These are phyloP conservation scores for Microcebus jonahi DNA, from an alignment of 2,113 vertebrate species.

Conservation along the genomic window DNA sequence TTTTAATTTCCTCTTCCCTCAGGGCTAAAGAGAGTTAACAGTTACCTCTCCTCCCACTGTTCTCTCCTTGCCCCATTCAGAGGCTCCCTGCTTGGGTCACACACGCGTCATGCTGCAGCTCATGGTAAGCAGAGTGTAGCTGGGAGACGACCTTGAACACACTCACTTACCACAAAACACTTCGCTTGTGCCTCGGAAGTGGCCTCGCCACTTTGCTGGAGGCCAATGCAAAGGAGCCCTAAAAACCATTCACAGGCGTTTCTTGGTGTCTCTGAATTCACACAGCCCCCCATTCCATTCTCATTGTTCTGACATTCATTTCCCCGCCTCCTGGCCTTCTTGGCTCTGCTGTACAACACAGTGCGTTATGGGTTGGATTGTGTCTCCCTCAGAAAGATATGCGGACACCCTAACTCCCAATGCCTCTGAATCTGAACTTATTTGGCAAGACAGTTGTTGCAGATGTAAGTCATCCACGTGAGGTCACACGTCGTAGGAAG, in stretches of 20 bases:
- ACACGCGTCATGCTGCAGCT: accelerated
- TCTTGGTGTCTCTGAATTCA: neutral
- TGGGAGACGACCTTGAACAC: neutral
- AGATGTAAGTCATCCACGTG: neutral
- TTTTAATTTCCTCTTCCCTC: neutral
- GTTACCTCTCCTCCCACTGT: neutral
- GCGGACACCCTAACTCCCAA: neutral
- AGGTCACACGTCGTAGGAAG: neutral
- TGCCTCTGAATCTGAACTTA: neutral
- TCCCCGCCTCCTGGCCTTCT: neutral
- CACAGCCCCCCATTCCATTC: accelerated
- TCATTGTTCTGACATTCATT: neutral
- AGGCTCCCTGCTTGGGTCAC: neutral
- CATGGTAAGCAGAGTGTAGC: neutral
- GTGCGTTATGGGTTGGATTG: neutral
- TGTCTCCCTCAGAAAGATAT: no score
- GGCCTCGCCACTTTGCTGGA: neutral
- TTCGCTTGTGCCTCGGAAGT: neutral
- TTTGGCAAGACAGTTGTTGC: neutral
- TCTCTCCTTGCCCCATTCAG: accelerated
- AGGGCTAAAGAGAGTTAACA: neutral
- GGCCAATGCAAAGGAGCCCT: neutral
- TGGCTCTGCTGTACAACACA: neutral
- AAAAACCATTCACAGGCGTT: neutral
- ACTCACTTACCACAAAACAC: neutral